Conservation (phyloP, 2,113 vertebrate species). For the Ceyx melanurus region DNA sequence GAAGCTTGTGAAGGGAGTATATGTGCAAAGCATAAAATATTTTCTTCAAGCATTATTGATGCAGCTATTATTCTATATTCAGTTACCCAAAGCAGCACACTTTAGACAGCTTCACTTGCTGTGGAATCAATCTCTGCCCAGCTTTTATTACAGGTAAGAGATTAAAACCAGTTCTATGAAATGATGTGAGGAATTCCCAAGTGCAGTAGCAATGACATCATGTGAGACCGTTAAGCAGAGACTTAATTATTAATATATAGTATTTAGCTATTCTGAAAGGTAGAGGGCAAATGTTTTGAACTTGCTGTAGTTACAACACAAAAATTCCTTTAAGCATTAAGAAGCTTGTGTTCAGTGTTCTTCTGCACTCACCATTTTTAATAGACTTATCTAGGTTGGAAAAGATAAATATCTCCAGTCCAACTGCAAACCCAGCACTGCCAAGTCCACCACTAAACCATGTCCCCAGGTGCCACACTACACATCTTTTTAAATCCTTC, state of each 20-base stretch:
- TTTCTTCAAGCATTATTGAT: neutral
- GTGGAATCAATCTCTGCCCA: neutral
- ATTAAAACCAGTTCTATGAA: neutral
- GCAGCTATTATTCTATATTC: neutral
- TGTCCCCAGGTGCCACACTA: neutral
- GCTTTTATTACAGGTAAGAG: slow-evolving; percentile 14
- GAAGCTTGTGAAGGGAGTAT: neutral
- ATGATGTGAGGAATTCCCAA: neutral
- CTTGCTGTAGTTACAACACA: neutral
- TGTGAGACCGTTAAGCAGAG: neutral
- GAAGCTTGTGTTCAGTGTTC: neutral
- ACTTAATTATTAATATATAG: neutral
- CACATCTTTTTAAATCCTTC: neutral
- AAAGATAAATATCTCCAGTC: neutral
- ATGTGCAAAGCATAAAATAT: neutral
- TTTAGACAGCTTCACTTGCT: neutral
- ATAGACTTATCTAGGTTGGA: neutral
- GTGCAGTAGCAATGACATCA: neutral
- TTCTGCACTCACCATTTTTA: neutral
- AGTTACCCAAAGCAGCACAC: neutral
- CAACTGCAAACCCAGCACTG: neutral
- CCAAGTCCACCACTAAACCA: neutral
- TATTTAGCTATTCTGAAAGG: neutral
- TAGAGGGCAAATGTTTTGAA: neutral
- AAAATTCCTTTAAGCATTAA: neutral